These are phyloP conservation scores for Drosophila meridionalis DNA, from an alignment of 2,888 invertebrate species.

Conservation along the genomic window DNA sequence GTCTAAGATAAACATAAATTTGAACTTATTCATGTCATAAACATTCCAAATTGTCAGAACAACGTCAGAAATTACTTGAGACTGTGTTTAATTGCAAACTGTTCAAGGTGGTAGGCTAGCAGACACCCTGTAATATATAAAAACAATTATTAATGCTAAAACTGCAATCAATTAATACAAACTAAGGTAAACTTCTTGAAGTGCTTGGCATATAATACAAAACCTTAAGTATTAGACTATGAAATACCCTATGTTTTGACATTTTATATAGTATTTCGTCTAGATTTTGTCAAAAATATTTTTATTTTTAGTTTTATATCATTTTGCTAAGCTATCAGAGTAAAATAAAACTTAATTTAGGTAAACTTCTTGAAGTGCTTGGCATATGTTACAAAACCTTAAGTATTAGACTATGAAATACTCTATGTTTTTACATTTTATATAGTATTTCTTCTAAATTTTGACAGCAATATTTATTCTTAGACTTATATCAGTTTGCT, in stretches of 20 bases:
- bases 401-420: not conserved
- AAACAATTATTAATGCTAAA: not conserved
- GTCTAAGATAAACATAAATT: not conserved
- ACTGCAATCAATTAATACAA: not conserved
- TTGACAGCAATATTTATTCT: no score
- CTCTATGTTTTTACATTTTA: not conserved
- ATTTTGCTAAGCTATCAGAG: no score
- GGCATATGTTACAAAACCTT: accelerated
- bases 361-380: not conserved
- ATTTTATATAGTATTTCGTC: no score
- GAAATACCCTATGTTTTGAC: not conserved
- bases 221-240: not conserved
- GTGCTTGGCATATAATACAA: not conserved
- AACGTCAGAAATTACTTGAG: not conserved
- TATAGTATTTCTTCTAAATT: no score
- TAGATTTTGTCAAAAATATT: no score
- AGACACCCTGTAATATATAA: not conserved
- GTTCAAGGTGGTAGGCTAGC: not conserved
- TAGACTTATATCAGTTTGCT: no score
- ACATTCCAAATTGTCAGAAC: not conserved
- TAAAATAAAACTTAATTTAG: not conserved
- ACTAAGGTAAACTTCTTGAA: not conserved
- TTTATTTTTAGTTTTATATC: no score
- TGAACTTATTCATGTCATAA: not conserved
- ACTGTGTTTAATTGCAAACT: no score